Conservation (phyloP, 2,797 vertebrate species). For the Netta rufina region DNA sequence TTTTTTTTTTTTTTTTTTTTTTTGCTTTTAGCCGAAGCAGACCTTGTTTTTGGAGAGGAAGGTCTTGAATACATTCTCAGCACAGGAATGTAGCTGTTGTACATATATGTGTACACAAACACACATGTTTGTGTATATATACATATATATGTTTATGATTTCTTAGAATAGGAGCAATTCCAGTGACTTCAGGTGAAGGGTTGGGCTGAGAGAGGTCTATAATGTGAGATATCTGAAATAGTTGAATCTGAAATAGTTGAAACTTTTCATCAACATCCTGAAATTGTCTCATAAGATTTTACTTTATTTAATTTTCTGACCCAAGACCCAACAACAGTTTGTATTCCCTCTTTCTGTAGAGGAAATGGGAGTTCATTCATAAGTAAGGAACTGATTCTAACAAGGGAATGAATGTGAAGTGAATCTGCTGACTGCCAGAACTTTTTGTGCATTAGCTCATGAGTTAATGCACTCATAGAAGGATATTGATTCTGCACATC, state of each 20-base stretch:
- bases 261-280: background rate
- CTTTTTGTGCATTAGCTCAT: constrained; percentile 44
- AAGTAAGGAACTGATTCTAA: constrained; percentile 1
- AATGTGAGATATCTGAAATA: background rate
- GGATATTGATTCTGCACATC: constrained; percentile 39
- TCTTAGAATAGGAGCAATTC: background rate
- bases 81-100: background rate
- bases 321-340: background rate
- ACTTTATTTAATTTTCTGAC: background rate
- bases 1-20: no score
- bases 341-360: background rate
- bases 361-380: background rate
- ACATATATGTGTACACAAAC: background rate
- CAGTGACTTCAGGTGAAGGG: background rate
- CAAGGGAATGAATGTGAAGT: background rate
- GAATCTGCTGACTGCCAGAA: constrained; percentile 18
- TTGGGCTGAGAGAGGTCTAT: background rate
- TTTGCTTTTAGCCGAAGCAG: background rate
- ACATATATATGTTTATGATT: background rate
- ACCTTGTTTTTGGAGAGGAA: background rate
- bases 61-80: background rate
- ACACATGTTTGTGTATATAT: fast-evolving
- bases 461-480: background rate
- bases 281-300: background rate
- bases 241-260: background rate